phyloP scores from a whole-genome alignment of 37 sponge, comb jelly and placozoan species.

The Geodia barretti region DNA sequence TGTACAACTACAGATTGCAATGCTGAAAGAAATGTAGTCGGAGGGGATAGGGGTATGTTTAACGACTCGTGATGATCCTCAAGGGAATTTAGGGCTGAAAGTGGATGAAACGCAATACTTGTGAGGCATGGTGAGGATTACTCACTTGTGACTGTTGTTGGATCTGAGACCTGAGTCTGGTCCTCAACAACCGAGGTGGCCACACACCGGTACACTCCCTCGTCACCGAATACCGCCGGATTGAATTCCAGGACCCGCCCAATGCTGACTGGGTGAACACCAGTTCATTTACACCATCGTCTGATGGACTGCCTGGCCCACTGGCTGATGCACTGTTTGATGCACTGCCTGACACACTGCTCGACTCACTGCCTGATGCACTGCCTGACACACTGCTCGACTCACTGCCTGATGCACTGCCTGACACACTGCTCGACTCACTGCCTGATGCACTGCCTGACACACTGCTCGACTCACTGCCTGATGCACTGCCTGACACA shows the following conservation, averaged over 20 bases:
- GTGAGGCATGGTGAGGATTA: neutral
- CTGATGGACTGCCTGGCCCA: neutral
- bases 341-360: neutral
- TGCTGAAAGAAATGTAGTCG: neutral
- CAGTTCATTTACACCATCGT: neutral
- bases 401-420: too few relatives aligned
- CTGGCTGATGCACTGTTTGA: too few relatives aligned
- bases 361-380: neutral
- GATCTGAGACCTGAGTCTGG: neutral
- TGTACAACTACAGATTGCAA: neutral
- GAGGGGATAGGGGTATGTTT: neutral
- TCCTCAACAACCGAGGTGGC: neutral
- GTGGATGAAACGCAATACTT: neutral
- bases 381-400: too few relatives aligned
- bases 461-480: too few relatives aligned
- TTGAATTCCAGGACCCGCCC: neutral
- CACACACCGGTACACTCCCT: slow-evolving; percentile 10
- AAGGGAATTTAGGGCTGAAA: neutral
- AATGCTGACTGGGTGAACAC: neutral
- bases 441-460: too few relatives aligned
- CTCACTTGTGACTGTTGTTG: neutral
- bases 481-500: too few relatives aligned
- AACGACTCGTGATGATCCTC: neutral
- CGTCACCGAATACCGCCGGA: neutral
- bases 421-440: too few relatives aligned